Conservation (phyloP, 2,888 invertebrate genomes). For the Hirtodrosophila trivittata region DNA sequence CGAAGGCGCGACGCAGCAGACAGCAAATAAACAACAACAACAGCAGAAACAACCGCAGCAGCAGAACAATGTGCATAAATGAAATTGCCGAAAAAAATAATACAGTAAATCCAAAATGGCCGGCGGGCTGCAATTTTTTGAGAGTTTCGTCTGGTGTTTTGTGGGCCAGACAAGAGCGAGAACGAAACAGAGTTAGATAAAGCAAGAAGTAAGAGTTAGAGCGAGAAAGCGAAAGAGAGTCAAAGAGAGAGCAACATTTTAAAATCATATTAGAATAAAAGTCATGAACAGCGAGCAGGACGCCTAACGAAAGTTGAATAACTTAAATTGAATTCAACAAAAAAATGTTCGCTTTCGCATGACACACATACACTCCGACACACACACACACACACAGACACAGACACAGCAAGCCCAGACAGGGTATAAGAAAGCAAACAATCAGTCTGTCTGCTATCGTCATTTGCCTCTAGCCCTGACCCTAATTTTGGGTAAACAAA, state of each 20-base stretch:
- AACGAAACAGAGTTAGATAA: background rate
- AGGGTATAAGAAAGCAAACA: slow-evolving; percentile 38
- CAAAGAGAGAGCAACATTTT: slow-evolving; percentile 34
- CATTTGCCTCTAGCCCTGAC: slow-evolving; percentile 67
- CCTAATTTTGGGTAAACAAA: slow-evolving; percentile 71
- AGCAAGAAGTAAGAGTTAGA: background rate
- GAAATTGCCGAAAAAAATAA: slow-evolving; percentile 61
- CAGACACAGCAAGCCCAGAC: slow-evolving; percentile 22
- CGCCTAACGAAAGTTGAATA: slow-evolving; percentile 24
- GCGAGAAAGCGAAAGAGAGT: slow-evolving; percentile 7
- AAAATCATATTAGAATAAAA: slow-evolving; percentile 75
- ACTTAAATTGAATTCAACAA: slow-evolving; percentile 38
- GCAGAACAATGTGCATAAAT: slow-evolving; percentile 52
- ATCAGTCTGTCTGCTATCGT: slow-evolving; percentile 34
- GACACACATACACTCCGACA: slow-evolving; percentile 62
- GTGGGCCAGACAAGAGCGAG: slow-evolving; percentile 17
- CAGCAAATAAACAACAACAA: slow-evolving; percentile 47
- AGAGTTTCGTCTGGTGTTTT: slow-evolving; percentile 50
- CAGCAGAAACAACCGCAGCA: slow-evolving; percentile 31
- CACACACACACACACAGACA: slow-evolving; percentile 29
- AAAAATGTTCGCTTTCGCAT: slow-evolving; percentile 68
- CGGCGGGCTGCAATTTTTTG: slow-evolving; percentile 63
- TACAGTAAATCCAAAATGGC: slow-evolving; percentile 67
- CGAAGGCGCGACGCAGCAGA: slow-evolving; percentile 62
- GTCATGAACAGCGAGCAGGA: slow-evolving; percentile 46